Evolutionary conservation across 2,797 vertebrate genomes (phyloP), one percentile per base, ranked within the genome.

Genomic region (Botia almorhae): DNA sequence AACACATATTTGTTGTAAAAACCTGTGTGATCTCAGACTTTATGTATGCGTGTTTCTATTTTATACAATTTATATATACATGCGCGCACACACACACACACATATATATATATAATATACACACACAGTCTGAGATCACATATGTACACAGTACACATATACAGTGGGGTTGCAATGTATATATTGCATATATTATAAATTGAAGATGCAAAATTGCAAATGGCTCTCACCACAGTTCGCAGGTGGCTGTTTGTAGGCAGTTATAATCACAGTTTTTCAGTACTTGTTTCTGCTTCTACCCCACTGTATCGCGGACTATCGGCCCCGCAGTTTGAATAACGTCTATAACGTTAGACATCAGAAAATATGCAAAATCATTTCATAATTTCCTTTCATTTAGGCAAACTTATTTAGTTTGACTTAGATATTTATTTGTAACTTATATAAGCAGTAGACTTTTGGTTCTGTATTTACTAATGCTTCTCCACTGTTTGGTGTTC

Each of bases 311-410:
- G 51, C 91, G 89, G 55, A 76, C 94, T 12, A 96, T 93, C 8
- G 96, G 96, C 29, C 96, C 96, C 88, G 96, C 96, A 0, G 96
- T 96, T 89, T 97, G 96, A 88, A 97, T 95, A 84, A 97, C 94
- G 76, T 94, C 96, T 97, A 91, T 43, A 80, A 58, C 64, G 69
- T 21, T 19, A 67, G 68, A 61, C 33, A 36, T 23, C 12, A 21
- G 46, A 21, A 58, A 65, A 82, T 48, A 51, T 64, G 65, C 43
- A 10, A 19, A 64, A 29, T 4, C 3, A 1, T 79, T 70, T 78
- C 5, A 82, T 39, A 39, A 74, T 16, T 16, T 43, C 1, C 1
- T 1, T 39, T 39, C 8, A 76, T 55, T 53, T n/a, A 53, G 2
- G 19, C 6, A 12, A n/a, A 65, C 43, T 7, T 23, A 19, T 55